These are phyloP conservation scores for Diachasma alloeum DNA, from an alignment of 1,140 invertebrate genomes.

Conservation along the genomic window DNA sequence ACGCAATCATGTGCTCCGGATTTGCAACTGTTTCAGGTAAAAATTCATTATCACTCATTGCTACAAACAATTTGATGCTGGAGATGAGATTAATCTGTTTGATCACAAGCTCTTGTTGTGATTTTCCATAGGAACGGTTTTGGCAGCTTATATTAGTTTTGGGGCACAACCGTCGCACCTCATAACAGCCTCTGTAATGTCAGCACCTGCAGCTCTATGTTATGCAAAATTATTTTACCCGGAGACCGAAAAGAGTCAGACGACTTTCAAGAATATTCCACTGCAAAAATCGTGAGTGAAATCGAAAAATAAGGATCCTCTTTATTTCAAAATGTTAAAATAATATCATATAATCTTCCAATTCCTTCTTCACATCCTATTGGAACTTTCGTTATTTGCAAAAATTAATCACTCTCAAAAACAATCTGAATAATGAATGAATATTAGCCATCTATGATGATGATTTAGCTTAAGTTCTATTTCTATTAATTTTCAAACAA, in stretches of 20 bases:
- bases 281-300: slow-evolving; percentile 70
- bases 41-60: not conserved
- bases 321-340: too few species aligned
- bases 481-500: too few species aligned
- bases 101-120: slow-evolving; percentile 42
- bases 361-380: too few species aligned
- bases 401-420: too few species aligned
- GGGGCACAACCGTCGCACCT: slow-evolving; percentile 84
- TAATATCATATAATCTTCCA: too few species aligned
- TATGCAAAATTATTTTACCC: slow-evolving; percentile 92
- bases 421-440: too few species aligned
- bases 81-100: not conserved
- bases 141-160: slow-evolving; percentile 92
- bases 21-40: slow-evolving; percentile 93
- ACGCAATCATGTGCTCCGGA: slow-evolving; percentile 91
- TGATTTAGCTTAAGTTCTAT: too few species aligned
- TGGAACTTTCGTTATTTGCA: too few species aligned
- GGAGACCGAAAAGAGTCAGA: slow-evolving; percentile 81
- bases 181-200: slow-evolving; percentile 94
- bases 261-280: slow-evolving; percentile 73
- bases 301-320: too few species aligned
- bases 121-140: slow-evolving; percentile 73
- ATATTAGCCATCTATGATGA: too few species aligned
- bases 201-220: slow-evolving; percentile 89
- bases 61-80: too few species aligned